A percentile compares a stretch with the other conserved stretches of the same genome.
These are phyloP conservation scores for Antennarius maculatus DNA, from an alignment of 2,797 vertebrate species.

Conservation along the genomic window DNA sequence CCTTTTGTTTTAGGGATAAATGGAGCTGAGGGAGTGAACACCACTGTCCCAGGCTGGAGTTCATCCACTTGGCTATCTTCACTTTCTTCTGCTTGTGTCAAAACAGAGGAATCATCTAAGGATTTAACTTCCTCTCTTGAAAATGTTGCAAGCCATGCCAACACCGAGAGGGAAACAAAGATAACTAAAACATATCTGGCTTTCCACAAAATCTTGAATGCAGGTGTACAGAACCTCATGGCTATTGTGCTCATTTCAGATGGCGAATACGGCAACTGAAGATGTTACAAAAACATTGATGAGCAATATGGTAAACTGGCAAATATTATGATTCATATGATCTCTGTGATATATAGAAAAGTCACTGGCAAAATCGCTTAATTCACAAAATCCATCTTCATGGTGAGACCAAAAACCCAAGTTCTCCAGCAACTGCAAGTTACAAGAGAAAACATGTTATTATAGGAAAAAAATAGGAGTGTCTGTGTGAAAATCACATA, in stretches of 20 bases:
- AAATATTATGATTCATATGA: not conserved
- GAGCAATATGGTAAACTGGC: not conserved
- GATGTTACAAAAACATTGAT: conserved; percentile 31
- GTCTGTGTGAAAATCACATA: not conserved
- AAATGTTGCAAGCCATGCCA: conserved; percentile 85
- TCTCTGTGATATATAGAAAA: not conserved
- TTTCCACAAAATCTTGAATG: conserved; percentile 77
- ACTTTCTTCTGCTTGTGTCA: conserved; percentile 51
- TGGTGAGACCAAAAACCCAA: conserved; percentile 2
- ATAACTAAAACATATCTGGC: conserved; percentile 84
- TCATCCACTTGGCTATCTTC: conserved; percentile 30
- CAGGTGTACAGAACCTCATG: conserved; percentile 79
- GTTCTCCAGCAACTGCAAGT: conserved; percentile 38
- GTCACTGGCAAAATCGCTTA: conserved; percentile 25
- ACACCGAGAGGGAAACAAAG: conserved; percentile 77
- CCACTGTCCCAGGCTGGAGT: conserved; percentile 27
- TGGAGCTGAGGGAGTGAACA: conserved; percentile 7
- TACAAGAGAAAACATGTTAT: conserved; percentile 26
- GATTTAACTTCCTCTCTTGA: conserved; percentile 70
- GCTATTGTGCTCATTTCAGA: conserved; percentile 31
- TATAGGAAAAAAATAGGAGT: not conserved
- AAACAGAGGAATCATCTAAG: not conserved
- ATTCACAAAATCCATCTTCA: conserved; percentile 34
- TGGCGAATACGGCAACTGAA: conserved; percentile 4
- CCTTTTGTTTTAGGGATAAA: conserved; percentile 16